A percentile compares a stretch with the other conserved stretches of the same genome.
phyloP scores from a whole-genome alignment of 2,888 invertebrate species.

The Allolobophora icterica region DNA sequence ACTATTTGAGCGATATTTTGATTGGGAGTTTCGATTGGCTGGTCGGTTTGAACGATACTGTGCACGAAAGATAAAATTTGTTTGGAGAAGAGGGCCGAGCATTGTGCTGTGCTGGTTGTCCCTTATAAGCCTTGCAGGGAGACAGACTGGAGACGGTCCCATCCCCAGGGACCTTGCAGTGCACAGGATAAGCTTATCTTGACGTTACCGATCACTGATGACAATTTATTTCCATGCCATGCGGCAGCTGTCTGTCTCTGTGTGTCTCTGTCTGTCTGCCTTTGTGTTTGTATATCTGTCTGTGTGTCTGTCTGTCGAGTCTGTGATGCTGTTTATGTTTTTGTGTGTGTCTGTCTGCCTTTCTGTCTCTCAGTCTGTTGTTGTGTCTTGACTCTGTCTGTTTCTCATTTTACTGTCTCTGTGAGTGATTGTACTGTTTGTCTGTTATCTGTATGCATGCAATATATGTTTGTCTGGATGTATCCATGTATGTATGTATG shows the following conservation, averaged over 20 bases:
- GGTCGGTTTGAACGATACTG: neutral
- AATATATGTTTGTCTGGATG: no score
- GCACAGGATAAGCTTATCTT: neutral
- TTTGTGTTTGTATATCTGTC: neutral
- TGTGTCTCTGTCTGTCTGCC: neutral
- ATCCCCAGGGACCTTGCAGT: neutral
- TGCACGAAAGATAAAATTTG: neutral
- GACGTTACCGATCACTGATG: neutral
- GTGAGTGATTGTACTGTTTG: no score
- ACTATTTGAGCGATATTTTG: neutral
- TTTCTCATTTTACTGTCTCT: no score
- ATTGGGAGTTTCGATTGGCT: neutral
- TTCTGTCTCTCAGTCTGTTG: neutral
- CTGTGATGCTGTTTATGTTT: neutral
- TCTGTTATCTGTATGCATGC: no score
- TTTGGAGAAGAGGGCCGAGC: neutral
- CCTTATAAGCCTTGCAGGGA: neutral
- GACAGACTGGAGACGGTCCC: neutral
- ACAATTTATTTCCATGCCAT: constrained; percentile 17
- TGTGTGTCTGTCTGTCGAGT: neutral
- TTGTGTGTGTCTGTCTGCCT: neutral
- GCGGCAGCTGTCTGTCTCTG: neutral
- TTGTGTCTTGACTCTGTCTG: no score
- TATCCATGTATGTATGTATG: no score
- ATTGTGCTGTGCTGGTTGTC: neutral